A percentile compares a stretch with the other conserved stretches of the same genome.
phyloP scores from a whole-genome alignment of 2,113 vertebrate genomes.

The Osmerus eperlanus region DNA sequence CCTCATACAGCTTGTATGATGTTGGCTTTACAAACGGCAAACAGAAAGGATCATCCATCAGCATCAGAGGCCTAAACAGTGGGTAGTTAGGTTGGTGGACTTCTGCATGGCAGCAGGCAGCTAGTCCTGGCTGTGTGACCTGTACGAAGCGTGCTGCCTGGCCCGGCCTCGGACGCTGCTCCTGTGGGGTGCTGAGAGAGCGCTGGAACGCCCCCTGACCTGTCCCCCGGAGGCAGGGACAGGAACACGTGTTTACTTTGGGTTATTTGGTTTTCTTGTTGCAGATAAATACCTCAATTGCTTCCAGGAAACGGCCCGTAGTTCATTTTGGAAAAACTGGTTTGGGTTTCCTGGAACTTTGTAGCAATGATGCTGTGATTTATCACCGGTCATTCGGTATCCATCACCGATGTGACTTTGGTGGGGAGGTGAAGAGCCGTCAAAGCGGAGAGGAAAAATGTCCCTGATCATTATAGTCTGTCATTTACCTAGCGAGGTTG shows the following conservation, averaged over 20 bases:
- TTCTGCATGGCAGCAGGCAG: too few species aligned
- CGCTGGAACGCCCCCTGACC: not conserved
- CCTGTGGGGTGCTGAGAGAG: too few species aligned
- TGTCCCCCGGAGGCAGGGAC: conserved; percentile 30
- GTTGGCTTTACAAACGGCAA: too few species aligned
- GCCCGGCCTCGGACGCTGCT: too few species aligned
- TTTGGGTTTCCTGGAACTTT: conserved; percentile 40
- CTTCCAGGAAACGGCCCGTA: conserved; percentile 34
- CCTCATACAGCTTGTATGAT: too few species aligned
- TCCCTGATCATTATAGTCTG: conserved; percentile 9
- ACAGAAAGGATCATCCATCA: too few species aligned
- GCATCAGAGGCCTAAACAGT: too few species aligned
- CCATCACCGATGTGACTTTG: conserved; percentile 24
- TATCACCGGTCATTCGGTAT: not conserved
- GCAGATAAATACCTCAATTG: conserved; percentile 39
- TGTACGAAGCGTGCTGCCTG: too few species aligned
- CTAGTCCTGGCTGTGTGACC: too few species aligned
- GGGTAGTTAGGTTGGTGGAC: too few species aligned
- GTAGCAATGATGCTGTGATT: conserved; percentile 20
- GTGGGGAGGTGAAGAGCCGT: conserved; percentile 2
- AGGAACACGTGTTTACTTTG: conserved; percentile 37
- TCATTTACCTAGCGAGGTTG: not conserved
- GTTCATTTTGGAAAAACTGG: not conserved
- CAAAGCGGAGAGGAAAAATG: conserved; percentile 19
- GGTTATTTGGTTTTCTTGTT: conserved; percentile 31